Evolutionary conservation across 2,888 invertebrate species (phyloP).

Genomic region (Apantesis nais): DNA sequence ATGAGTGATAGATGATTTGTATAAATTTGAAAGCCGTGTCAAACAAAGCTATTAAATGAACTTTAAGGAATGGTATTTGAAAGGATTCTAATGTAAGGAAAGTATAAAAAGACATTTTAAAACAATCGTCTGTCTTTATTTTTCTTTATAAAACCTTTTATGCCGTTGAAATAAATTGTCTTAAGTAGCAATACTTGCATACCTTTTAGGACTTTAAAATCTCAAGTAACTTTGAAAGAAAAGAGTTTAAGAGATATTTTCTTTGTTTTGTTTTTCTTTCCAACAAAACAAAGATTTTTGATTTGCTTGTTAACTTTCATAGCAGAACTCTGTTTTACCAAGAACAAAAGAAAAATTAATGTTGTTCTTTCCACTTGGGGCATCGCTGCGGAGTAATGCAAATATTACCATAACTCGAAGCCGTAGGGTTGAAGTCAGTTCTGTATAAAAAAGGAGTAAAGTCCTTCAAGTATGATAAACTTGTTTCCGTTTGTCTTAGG

Average conservation of each 20-base stretch:
- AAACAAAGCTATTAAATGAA: neutral
- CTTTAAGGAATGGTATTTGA: neutral
- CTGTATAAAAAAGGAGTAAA: neutral
- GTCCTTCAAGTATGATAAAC: neutral
- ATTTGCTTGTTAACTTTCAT: conserved; percentile 14
- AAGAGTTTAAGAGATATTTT: conserved; percentile 19
- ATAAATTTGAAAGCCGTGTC: neutral
- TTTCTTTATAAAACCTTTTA: conserved; percentile 14
- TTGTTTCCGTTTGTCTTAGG: neutral
- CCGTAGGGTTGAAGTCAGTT: neutral
- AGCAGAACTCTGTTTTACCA: neutral
- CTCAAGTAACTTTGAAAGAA: conserved; percentile 1
- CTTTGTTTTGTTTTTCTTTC: conserved; percentile 23
- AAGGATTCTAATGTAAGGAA: neutral
- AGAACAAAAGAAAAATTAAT: conserved; percentile 1
- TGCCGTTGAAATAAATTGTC: conserved; percentile 21
- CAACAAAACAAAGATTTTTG: conserved; percentile 20
- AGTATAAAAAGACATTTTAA: neutral
- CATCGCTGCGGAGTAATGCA: conserved; percentile 11
- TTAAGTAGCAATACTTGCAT: conserved; percentile 13
- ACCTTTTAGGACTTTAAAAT: conserved; percentile 21
- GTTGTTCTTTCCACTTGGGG: conserved; percentile 4
- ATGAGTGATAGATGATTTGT: neutral
- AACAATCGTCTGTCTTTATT: conserved; percentile 2
- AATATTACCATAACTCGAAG: conserved; percentile 22